Conservation (phyloP, 2,797 vertebrate species). For the Coluber constrictor region DNA sequence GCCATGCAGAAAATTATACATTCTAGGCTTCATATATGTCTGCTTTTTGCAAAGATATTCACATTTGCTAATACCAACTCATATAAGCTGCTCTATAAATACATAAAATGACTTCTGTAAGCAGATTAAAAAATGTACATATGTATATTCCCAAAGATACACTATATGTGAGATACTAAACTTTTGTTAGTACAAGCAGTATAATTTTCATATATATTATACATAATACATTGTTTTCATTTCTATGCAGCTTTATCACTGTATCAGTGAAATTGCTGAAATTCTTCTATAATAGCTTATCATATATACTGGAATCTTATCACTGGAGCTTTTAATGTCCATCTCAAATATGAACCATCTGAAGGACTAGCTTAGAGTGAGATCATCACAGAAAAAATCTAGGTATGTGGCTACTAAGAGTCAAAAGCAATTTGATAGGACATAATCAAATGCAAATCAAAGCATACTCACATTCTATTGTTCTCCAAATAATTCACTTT, state of each 20-base stretch:
- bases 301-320: not conserved
- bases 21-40: conserved; percentile 74
- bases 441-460: not conserved
- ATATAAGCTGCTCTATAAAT: conserved; percentile 46
- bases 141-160: conserved; percentile 15
- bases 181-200: conserved; percentile 31
- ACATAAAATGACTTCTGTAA: conserved; percentile 49
- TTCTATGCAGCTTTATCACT: conserved; percentile 13
- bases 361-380: not conserved
- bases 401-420: not conserved
- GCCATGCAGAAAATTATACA: conserved; percentile 75
- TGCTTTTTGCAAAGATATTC: conserved; percentile 67
- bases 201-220: conserved; percentile 23
- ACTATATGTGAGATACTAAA: conserved; percentile 45
- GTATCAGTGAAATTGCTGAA: not conserved
- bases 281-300: not conserved
- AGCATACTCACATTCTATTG: not conserved
- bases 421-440: not conserved
- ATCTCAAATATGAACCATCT: not conserved
- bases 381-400: not conserved
- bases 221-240: not conserved
- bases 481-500: not conserved
- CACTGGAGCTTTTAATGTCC: not conserved
- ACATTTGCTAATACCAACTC: conserved; percentile 25
- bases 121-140: conserved; percentile 47